Conservation (phyloP, 2,888 invertebrate species). For the Syritta pipiens region DNA sequence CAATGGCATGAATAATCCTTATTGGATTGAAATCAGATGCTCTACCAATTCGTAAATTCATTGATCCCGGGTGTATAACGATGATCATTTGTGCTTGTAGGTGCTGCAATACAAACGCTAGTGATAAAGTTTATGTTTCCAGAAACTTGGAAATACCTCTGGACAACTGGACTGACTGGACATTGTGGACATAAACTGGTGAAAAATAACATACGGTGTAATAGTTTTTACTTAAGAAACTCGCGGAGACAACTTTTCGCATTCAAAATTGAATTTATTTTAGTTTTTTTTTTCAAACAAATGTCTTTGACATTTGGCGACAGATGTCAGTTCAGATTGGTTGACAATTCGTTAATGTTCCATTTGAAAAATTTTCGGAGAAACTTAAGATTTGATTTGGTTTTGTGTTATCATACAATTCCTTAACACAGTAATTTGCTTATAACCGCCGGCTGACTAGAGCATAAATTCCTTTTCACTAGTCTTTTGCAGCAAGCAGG, state of each 20-base stretch:
- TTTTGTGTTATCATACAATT: no score
- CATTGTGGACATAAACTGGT: conserved; percentile 2
- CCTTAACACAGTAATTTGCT: no score
- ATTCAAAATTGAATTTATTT: background rate
- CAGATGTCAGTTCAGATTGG: background rate
- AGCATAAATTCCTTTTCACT: no score
- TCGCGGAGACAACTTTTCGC: no score
- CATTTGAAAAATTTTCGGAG: no score
- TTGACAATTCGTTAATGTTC: no score
- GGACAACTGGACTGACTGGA: conserved; percentile 63
- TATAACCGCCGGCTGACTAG: no score
- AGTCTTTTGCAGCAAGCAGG: no score
- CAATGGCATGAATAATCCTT: conserved; percentile 86
- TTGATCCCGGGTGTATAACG: conserved; percentile 96
- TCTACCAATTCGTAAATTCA: conserved; percentile 92
- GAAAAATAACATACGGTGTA: no score
- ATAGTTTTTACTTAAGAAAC: no score
- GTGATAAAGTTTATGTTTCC: background rate
- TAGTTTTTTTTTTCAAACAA: background rate
- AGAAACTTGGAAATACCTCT: conserved; percentile 22
- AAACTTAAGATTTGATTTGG: no score
- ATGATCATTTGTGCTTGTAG: conserved; percentile 90
- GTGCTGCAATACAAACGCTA: conserved; percentile 80
- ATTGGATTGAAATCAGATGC: conserved; percentile 94
- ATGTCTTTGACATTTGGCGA: background rate